phyloP scores from a whole-genome alignment of 2,888 invertebrate species.

The Siphlonurus alternatus region DNA sequence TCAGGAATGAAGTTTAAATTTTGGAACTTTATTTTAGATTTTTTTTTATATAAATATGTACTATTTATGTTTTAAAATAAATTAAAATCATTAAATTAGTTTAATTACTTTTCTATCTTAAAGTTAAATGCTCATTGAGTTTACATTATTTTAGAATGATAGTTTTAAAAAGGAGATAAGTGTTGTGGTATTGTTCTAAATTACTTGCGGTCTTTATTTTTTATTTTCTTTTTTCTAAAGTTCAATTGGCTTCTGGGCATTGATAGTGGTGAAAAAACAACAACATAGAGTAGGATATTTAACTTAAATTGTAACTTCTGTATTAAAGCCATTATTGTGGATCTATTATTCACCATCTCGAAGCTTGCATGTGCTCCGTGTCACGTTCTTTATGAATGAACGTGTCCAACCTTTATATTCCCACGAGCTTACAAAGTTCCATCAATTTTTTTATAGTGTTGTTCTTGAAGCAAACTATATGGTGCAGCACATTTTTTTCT shows the following conservation, averaged over 20 bases:
- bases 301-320: too few species aligned
- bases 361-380: neutral
- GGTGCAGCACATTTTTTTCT: neutral
- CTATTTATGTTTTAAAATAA: too few species aligned
- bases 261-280: neutral
- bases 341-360: neutral
- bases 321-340: neutral
- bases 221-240: too few species aligned
- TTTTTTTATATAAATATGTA: too few species aligned
- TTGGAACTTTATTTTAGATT: too few species aligned
- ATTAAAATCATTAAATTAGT: too few species aligned
- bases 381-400: neutral
- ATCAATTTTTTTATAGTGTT: neutral
- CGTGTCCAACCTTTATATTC: neutral
- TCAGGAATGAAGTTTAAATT: too few species aligned
- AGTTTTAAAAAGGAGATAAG: neutral
- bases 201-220: neutral
- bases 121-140: too few species aligned
- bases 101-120: too few species aligned
- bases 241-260: neutral
- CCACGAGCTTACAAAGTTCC: neutral
- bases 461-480: neutral
- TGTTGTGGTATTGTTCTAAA: neutral
- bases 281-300: too few species aligned
- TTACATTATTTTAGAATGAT: too few species aligned